These are phyloP conservation scores for Watersipora subatra DNA, from an alignment of 1,140 invertebrate species.

Conservation along the genomic window DNA sequence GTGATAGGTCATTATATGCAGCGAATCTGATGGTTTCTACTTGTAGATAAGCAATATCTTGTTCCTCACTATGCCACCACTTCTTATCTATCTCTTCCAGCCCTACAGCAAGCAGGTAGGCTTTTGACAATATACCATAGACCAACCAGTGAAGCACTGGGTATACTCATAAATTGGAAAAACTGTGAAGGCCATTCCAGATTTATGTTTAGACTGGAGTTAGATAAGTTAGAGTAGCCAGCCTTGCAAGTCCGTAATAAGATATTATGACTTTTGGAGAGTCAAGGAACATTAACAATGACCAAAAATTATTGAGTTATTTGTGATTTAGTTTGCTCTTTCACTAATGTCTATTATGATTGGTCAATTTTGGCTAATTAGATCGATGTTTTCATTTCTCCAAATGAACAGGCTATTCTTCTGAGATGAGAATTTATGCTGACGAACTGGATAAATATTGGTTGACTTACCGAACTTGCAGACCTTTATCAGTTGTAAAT, in stretches of 20 bases:
- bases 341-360: no score
- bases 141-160: background rate
- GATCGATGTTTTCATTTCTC: no score
- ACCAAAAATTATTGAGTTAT: no score
- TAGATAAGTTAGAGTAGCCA: no score
- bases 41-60: conserved; percentile 61
- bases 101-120: conserved; percentile 52
- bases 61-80: conserved; percentile 60
- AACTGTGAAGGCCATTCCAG: background rate
- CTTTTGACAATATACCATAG: background rate
- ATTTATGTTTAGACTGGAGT: background rate
- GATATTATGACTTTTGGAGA: background rate
- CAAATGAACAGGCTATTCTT: no score
- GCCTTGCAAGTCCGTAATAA: no score
- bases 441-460: no score
- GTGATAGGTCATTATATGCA: background rate
- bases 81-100: conserved; percentile 59
- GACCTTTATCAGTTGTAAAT: no score
- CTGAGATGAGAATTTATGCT: no score
- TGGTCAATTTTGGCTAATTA: no score
- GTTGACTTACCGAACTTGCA: no score
- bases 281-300: background rate
- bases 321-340: no score
- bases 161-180: background rate
- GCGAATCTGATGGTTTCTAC: background rate